Evolutionary conservation across 2,113 vertebrate genomes (phyloP).

Genomic region (Bubo blakistoni): DNA sequence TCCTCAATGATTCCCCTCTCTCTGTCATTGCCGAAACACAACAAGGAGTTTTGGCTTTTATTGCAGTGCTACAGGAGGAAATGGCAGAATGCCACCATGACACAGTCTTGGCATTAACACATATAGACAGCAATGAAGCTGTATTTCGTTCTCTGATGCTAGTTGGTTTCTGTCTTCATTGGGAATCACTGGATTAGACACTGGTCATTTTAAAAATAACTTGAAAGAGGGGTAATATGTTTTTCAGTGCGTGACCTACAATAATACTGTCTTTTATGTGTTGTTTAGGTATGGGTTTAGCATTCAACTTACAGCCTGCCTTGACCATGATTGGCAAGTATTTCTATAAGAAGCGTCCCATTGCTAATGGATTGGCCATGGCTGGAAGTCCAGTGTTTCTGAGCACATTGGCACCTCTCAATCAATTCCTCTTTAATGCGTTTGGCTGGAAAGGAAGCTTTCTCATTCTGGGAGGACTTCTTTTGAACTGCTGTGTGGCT

Average conservation of each 20-base stretch:
- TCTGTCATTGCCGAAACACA: background rate
- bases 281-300: slow-evolving; percentile 88
- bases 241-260: background rate
- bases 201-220: background rate
- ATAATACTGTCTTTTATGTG: slow-evolving; percentile 44
- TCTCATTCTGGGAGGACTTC: slow-evolving; percentile 88
- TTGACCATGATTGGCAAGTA: slow-evolving; percentile 97
- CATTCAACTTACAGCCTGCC: slow-evolving; percentile 96
- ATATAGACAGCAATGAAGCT: background rate
- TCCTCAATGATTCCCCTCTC: background rate
- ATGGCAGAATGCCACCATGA: background rate
- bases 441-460: slow-evolving; percentile 98
- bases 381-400: slow-evolving; percentile 97
- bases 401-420: slow-evolving; percentile 92
- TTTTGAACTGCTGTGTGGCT: slow-evolving; percentile 93
- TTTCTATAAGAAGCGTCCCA: slow-evolving; percentile 90
- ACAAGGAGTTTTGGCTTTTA: background rate
- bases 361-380: slow-evolving; percentile 95
- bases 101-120: background rate
- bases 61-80: background rate
- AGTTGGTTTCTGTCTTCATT: background rate
- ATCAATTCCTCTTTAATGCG: slow-evolving; percentile 91
- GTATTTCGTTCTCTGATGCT: background rate
- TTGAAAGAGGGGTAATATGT: background rate
- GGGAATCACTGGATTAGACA: background rate